These are phyloP conservation scores for Agrochola macilenta DNA, from an alignment of 2,888 invertebrate genomes.

Conservation along the genomic window DNA sequence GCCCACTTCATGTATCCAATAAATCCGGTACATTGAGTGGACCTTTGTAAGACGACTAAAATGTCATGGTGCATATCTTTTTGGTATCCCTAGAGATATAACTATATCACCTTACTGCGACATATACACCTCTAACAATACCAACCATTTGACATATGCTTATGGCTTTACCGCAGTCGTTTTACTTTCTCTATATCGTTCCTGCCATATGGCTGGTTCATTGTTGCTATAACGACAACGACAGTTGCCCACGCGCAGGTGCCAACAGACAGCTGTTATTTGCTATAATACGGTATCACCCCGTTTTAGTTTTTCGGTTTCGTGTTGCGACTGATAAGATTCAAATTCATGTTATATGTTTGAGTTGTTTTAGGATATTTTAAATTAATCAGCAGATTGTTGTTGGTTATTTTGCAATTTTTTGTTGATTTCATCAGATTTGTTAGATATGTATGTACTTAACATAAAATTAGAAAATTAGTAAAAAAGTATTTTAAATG, in stretches of 20 bases:
- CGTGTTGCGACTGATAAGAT: constrained; percentile 29
- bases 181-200: constrained; percentile 63
- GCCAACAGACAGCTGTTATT: constrained; percentile 78
- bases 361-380: neutral
- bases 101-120: too few species aligned
- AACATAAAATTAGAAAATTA: neutral
- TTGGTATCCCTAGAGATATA: too few species aligned
- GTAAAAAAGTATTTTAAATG: neutral
- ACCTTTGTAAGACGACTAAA: too few species aligned
- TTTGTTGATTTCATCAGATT: neutral
- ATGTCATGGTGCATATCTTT: too few species aligned
- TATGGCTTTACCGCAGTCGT: neutral
- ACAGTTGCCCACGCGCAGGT: constrained; percentile 84
- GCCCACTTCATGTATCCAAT: too few species aligned
- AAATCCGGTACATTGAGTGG: too few species aligned
- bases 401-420: too few species aligned
- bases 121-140: neutral
- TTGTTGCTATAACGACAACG: constrained; percentile 76
- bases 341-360: constrained; percentile 4
- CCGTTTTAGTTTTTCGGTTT: constrained; percentile 35
- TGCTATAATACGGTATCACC: constrained; percentile 47
- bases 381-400: neutral
- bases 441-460: neutral
- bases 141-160: constrained; percentile 17
- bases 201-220: constrained; percentile 72